Evolutionary conservation across 2,888 invertebrate species (phyloP).

Genomic region (Apocheima hispidaria): DNA sequence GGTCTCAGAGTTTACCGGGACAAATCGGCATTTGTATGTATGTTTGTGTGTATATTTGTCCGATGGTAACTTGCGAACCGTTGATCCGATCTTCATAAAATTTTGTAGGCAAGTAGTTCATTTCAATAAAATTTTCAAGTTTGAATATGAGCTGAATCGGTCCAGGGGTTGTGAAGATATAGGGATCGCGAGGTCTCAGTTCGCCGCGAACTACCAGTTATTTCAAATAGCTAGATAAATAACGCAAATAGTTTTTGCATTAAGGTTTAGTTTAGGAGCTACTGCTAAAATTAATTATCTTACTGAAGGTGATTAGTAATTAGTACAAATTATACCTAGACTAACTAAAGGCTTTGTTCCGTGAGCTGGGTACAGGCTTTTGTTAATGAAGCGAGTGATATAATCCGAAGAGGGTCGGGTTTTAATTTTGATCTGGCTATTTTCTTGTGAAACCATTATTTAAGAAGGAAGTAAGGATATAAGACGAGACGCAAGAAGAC

Average conservation of each 20-base stretch:
- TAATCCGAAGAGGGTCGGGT: constrained; percentile 8
- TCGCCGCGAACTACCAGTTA: too few species aligned
- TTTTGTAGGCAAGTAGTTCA: too few species aligned
- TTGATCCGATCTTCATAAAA: too few species aligned
- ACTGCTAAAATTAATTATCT: constrained; percentile 54
- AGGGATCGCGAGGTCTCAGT: too few species aligned
- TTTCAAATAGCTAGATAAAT: neutral
- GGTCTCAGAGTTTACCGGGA: too few species aligned
- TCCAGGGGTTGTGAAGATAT: too few species aligned
- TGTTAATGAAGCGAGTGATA: constrained; percentile 31
- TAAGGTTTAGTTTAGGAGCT: constrained; percentile 9
- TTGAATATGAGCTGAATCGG: too few species aligned
- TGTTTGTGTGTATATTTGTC: too few species aligned
- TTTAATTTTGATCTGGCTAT: neutral
- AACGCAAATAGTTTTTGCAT: neutral
- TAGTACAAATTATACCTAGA: constrained; percentile 44
- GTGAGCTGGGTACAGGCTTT: constrained; percentile 26
- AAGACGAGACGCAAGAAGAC: too few species aligned
- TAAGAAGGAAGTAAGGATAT: neutral
- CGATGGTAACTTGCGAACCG: too few species aligned
- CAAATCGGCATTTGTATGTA: too few species aligned
- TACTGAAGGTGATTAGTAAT: constrained; percentile 57
- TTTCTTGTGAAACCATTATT: constrained; percentile 1
- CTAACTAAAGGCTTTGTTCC: constrained; percentile 32
- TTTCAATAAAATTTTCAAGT: too few species aligned